Evolutionary conservation across 2,113 vertebrate genomes (phyloP), one percentile per base, ranked within the genome.

Genomic region (Cochlearius cochlearius): DNA sequence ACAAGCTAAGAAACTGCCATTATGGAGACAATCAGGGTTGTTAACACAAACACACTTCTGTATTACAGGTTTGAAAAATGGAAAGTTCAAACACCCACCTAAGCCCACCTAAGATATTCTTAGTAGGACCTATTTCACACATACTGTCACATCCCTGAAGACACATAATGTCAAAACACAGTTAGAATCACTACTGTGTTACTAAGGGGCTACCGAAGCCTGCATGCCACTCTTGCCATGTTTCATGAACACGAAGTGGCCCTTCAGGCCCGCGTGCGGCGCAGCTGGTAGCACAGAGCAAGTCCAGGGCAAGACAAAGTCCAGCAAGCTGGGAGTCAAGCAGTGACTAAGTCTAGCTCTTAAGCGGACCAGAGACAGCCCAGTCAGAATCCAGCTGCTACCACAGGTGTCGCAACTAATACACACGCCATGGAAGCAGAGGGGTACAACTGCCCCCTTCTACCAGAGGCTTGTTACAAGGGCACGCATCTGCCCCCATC

Each of bases 211-310:
- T 58, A 66, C 19, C 36, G 49, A 69, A 86, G 71, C 19, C 72
- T 22, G 12, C 15, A 36, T 3, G 8, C 39, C 67, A 22, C 56
- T 41, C 62, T 39, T 38, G 43, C 27, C 45, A 39, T 1, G 5
- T 56, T 64, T 49, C 56, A 30, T 0, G 12, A 69, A 45, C 25
- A 50, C 0, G 1, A 50, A 67, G 68, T 0, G 0, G 49, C 49
- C 1, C 0, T 50, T 66, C 45, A 72, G 39, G 69, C 52, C 38
- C 0, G 0, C 0, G 1, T 23, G 59, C 38, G 1, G 0, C 86
- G 45, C 20, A 52, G 38, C 11, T 30, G 20, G 32, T 12, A 47
- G 12, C 1, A 2, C 6, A 11, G 32, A 87, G 49, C 62, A 79
- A 92, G 49, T 11, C 23, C 71, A 38, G 26, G 23, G 27, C 62